A percentile compares a stretch with the other conserved stretches of the same genome.
Evolutionary conservation across 2,113 vertebrate species (phyloP).

Genomic region (Eurystomus gularis): DNA sequence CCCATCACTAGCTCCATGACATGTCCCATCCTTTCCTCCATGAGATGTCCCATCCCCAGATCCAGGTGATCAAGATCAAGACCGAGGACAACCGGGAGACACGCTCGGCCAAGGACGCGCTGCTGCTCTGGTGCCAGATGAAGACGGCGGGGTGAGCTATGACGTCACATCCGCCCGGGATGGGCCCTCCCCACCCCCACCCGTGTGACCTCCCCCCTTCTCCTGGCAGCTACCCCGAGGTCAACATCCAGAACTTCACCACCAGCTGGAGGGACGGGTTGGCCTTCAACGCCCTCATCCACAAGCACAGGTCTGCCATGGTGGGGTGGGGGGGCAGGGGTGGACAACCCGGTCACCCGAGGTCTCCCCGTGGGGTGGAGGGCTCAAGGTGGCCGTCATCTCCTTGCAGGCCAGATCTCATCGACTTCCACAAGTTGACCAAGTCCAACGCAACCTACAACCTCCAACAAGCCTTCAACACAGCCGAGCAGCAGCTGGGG

Average conservation of each 20-base stretch:
- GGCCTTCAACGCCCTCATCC: constrained; percentile 95
- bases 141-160: no score
- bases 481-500: constrained; percentile 89
- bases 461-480: constrained; percentile 92
- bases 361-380: accelerated
- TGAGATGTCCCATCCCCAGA: no score
- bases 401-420: constrained; percentile 83
- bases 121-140: no score
- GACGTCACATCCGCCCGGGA: not conserved
- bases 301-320: constrained; percentile 84
- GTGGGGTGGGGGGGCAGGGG: not conserved
- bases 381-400: not conserved
- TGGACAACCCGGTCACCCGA: accelerated
- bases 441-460: constrained; percentile 94
- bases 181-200: not conserved
- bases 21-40: no score
- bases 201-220: accelerated
- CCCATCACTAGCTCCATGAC: no score
- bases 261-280: constrained; percentile 94
- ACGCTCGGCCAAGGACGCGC: no score
- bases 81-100: constrained; percentile 95
- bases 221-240: constrained; percentile 85
- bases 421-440: constrained; percentile 91
- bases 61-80: constrained; percentile 95
- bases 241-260: constrained; percentile 96